Base-by-base conservation (phyloP, 2,113 vertebrate genomes). In the Prinia subflava region DNA sequence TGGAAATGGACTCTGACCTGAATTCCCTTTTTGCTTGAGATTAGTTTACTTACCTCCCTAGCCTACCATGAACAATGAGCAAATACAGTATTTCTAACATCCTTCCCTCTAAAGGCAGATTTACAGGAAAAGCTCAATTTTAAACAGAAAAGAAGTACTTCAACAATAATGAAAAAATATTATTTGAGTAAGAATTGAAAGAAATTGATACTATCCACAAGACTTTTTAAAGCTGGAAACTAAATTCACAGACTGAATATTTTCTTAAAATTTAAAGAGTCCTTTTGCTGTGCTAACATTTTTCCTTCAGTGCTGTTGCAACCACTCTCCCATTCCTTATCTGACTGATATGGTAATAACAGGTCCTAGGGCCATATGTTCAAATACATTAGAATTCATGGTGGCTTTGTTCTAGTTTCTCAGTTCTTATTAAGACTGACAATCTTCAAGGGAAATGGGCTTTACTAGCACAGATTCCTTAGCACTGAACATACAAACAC, bases 331-430 rank as follows among this genome's bases (percentile, higher is more conserved):
- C 92, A 94, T 89, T 91, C 87, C 79, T 95, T 96, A 93, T 97
- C 92, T 97, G 94, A 95, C 93, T 97, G 95, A 97, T 97, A 95
- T 96, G 95, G 85, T 93, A 96, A 97, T 96, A 96, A 95, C 95
- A 92, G 93, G 91, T 91, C 96, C 92, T 90, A 77, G 95, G 96
- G 92, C 89, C 95, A 96, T 94, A 91, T 96, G 94, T 96, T 97
- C 94, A 96, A 97, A 97, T 96, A 91, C 83, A 97, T 97, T 95
- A 96, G 93, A 97, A 97, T 96, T 94, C 90, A 94, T 59, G 73
- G 89, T 70, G 84, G 92, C 83, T 96, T 93, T 91, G 76, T 93
- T 95, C 88, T 95, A 77, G 46, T 83, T 97, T 94, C 94, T 94
- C 86, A 90, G 74, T 78, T 95, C 83, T 90, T 74, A 91, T 92